phyloP scores from a whole-genome alignment of 2,113 vertebrate species.

The Struthidea cinerea region DNA sequence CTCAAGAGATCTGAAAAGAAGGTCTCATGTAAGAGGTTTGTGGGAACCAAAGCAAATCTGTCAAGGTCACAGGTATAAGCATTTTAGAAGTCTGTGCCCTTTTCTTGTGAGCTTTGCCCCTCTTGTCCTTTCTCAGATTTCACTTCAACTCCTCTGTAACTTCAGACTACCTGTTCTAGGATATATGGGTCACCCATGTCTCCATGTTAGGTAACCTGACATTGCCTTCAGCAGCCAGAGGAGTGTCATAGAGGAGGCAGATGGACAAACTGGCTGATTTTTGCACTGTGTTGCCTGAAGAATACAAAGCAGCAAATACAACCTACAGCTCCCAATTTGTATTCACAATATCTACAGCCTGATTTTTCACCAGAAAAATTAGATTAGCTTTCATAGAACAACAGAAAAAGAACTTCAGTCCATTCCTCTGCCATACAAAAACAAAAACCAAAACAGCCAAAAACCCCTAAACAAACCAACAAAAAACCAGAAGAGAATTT shows the following conservation, averaged over 20 bases:
- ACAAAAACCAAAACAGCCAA: neutral
- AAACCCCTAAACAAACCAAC: neutral
- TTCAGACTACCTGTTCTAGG: neutral
- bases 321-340: neutral
- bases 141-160: neutral
- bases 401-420: neutral
- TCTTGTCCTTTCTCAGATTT: neutral
- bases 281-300: neutral
- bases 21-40: neutral
- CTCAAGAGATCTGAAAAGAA: neutral
- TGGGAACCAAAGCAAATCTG: neutral
- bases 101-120: neutral
- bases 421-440: neutral
- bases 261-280: neutral
- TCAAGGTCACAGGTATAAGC: neutral
- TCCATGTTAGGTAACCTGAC: fast-evolving
- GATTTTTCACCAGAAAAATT: neutral
- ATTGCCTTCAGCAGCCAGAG: neutral
- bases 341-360: neutral
- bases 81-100: neutral
- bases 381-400: neutral
- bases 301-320: neutral
- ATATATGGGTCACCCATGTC: neutral
- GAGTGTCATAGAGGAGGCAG: neutral
- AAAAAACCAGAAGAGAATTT: neutral